Evolutionary conservation across 2,888 invertebrate genomes (phyloP).

Genomic region (Coremacera marginata): DNA sequence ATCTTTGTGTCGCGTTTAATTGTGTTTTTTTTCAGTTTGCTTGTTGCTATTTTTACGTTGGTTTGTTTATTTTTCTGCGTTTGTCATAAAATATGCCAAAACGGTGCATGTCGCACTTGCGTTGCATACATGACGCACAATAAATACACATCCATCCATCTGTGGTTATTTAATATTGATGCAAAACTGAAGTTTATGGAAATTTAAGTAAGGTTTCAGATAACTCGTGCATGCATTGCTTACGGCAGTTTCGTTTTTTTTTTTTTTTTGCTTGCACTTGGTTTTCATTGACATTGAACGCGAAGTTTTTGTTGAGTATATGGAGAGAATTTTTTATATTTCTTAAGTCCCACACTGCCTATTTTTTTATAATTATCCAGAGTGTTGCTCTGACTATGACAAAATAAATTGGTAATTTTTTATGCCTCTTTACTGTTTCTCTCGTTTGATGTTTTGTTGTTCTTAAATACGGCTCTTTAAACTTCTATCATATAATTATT

Average conservation of each 20-base stretch:
- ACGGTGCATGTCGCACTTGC: not conserved
- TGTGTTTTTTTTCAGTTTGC: not conserved
- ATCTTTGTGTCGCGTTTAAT: constrained; percentile 1
- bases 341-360: no score
- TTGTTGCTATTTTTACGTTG: not conserved
- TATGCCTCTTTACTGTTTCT: no score
- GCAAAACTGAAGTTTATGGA: constrained; percentile 9
- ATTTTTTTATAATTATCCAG: no score
- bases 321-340: not conserved
- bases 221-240: not conserved
- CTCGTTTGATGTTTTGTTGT: no score
- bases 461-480: no score
- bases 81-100: constrained; percentile 19
- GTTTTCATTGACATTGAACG: not conserved
- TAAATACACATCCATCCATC: not conserved
- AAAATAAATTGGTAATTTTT: no score
- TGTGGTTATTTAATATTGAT: constrained; percentile 16
- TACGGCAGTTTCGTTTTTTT: not conserved
- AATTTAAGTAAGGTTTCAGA: not conserved
- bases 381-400: no score
- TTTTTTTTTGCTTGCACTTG: not conserved
- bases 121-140: not conserved
- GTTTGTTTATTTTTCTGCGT: constrained; percentile 20
- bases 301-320: not conserved
- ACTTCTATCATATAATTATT: no score